A percentile compares a stretch with the other conserved stretches of the same genome.
Conservation (phyloP, 2,797 vertebrate genomes). For the Coracias cyanogaster region DNA sequence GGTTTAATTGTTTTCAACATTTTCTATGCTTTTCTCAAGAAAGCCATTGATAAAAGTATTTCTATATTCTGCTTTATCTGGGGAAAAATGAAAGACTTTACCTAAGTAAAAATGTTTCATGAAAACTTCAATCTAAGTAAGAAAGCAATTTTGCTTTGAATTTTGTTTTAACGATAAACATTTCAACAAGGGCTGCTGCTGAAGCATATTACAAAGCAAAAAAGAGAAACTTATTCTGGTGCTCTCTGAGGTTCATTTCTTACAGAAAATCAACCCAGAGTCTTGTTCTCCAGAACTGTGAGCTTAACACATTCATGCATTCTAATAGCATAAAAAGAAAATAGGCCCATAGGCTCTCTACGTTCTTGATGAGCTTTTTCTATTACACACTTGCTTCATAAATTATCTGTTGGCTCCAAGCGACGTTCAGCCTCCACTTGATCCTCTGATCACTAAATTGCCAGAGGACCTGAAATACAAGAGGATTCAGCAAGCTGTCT, state of each 20-base stretch:
- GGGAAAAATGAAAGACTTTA: not conserved
- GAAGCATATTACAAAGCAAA: not conserved
- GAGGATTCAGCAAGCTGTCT: constrained; percentile 39
- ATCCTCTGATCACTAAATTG: constrained; percentile 47
- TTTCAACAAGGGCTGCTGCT: not conserved
- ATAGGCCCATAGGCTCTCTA: not conserved
- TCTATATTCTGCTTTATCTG: not conserved
- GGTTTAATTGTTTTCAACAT: not conserved
- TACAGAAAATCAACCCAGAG: not conserved
- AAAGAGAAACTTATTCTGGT: not conserved
- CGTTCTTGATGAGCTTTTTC: constrained; percentile 26
- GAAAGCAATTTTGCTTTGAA: not conserved
- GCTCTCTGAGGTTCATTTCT: not conserved
- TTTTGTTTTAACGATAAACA: not conserved
- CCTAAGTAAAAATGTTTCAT: not conserved
- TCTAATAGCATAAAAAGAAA: constrained; percentile 30
- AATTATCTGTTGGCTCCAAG: constrained; percentile 56
- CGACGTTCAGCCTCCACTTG: constrained; percentile 2
- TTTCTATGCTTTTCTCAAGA: not conserved
- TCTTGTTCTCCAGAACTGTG: not conserved
- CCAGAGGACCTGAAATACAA: not conserved
- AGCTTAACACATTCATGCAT: not conserved
- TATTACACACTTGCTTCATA: not conserved
- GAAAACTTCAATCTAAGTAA: not conserved
- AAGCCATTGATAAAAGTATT: not conserved